Evolutionary conservation across 1,140 invertebrate species (phyloP), one percentile per base, ranked within the genome.

Genomic region (Drosophila erecta): DNA sequence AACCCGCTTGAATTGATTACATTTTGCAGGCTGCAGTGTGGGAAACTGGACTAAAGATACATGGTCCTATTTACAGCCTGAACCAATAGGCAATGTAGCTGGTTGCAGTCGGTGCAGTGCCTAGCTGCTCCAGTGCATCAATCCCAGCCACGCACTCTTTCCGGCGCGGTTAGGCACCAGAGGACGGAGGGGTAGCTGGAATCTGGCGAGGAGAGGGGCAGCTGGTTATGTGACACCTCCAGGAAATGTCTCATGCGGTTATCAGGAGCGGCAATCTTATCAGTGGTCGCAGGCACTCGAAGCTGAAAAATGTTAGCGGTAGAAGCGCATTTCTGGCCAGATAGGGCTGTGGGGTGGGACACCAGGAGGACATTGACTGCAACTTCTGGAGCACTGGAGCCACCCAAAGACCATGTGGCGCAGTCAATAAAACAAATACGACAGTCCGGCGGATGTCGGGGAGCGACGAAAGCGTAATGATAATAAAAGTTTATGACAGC

Each of bases 401-500:
- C 10, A 20, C 7, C 38, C 7, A 17, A 35, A n/a, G 24, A 50
- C 43, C 58, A 43, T 73, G 79, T 72, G 62, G 57, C 78, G 62
- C 54, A 65, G 79, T 86, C 83, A 86, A 87, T 86, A 86, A 87
- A 87, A 86, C 79, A 86, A 87, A 86, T 86, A 81, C 66, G 83
- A 81, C 75, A 86, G 49, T 54, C 64, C 56, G 37, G 43, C 70
- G 76, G 38, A 35, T 46, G 35, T 38, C 4, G 41, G 33, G 37
- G 43, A 30, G 38, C 65, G 69, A 76, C 65, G 79, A 65, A 79
- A 83, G 83, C 87, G 84, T 83, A 87, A 86, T 87, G 83, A 86
- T 87, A 87, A 86, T 86, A 86, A 87, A 86, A 86, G 61, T 86
- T 86, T 86, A 86, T 86, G 83, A 83, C 83, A 86, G 75, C 83